Percentiles rank a stretch among this genome's conserved stretches.
Conservation (phyloP, 2,888 invertebrate genomes). For the Dicyrtomina minuta region DNA sequence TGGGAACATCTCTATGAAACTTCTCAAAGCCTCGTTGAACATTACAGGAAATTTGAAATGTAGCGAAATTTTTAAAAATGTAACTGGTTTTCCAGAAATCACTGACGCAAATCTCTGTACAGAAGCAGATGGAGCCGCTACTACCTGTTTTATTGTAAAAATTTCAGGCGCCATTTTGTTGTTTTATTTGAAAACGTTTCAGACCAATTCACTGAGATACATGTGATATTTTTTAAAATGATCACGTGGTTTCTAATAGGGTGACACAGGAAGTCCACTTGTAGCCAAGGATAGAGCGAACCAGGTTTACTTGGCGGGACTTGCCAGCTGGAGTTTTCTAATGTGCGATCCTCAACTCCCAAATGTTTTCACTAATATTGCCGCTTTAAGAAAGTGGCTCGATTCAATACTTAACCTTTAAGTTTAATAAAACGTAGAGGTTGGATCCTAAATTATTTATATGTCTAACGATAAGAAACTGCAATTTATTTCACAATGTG, state of each 20-base stretch:
- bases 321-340: constrained; percentile 36
- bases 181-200: background rate
- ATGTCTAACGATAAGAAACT: no score
- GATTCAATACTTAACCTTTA: no score
- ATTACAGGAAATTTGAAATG: constrained; percentile 51
- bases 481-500: no score
- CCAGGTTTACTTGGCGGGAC: constrained; percentile 31
- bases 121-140: constrained; percentile 28
- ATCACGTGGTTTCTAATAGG: no score
- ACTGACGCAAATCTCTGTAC: constrained; percentile 43
- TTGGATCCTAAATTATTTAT: no score
- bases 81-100: no score
- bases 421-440: no score
- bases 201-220: background rate
- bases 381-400: no score
- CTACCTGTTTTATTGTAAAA: no score
- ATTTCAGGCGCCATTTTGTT: background rate
- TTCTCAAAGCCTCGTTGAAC: constrained; percentile 54
- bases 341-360: no score
- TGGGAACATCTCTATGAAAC: constrained; percentile 48
- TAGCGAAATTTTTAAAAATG: constrained; percentile 47
- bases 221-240: background rate
- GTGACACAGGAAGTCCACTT: constrained; percentile 58
- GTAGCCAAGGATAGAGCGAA: constrained; percentile 53
- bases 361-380: no score